Base-by-base conservation (phyloP, 2,888 invertebrate genomes). In the Andrena camellia region DNA sequence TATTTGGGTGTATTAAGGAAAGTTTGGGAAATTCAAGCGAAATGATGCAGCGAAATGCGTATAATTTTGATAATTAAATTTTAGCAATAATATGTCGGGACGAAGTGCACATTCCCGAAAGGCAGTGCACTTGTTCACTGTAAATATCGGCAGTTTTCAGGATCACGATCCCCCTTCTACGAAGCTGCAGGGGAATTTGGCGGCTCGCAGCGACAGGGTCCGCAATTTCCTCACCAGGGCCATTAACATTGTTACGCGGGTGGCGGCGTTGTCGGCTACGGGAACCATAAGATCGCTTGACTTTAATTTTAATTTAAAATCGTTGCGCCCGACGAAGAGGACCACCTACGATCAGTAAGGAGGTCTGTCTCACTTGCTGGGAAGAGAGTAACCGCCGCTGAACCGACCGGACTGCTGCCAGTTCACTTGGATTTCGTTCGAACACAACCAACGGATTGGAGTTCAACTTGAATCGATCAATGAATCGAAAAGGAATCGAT, bases 291-390 rank as follows among this genome's bases (percentile, higher is more conserved):
- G 92, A 92, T 89, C 86, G 89, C 90, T 89, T 90, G 91, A 91
- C 90, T 92, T 93, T 92, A 93, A 93, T 93, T 93, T 93, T 93
- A 92, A 93, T 93, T 93, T 93, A 92, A 93, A 93, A 93, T 92
- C 91, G 90, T 92, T 90, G 91, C 89, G 83, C 89, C 90, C 90
- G 87, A 91, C 90, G 88, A 85, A 81, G 78, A 89, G 86, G 93
- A 93, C 93, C 93, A 93, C 93, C 93, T 93, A 93, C 93, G 91
- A 92, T 90, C 88, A 87, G 86, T 86, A 88, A 83, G 86, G 85
- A 84, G 86, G 83, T 85, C 89, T 79, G 79, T 88, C 88, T 88
- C 88, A 62, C 89, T 86, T 78, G 71, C 68, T 67, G 79, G 73
- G 81, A 84, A 86, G 86, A 84, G 87, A 88, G 72, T 80, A n/a